Conservation (phyloP, 2,113 vertebrate genomes). For the Leptobrachium ailaonicum region DNA sequence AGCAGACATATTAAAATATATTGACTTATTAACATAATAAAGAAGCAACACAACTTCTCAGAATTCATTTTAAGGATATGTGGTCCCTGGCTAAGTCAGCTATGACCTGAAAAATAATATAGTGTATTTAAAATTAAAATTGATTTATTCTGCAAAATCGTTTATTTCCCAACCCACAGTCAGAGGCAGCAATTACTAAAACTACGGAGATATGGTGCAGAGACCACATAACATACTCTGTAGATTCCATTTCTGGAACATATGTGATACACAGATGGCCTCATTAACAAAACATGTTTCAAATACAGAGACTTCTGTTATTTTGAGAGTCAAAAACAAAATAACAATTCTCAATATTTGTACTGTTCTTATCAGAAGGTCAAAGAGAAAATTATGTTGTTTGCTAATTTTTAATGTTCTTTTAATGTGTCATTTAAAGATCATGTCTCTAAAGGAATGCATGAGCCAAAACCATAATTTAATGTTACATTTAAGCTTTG, state of each 20-base stretch:
- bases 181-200: constrained; percentile 9
- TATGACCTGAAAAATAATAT: constrained; percentile 4
- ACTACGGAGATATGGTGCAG: background rate
- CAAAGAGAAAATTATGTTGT: constrained; percentile 33
- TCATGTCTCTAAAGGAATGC: too few species aligned
- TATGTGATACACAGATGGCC: constrained; percentile 35
- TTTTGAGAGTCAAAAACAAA: constrained; percentile 31
- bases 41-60: background rate
- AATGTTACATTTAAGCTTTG: too few species aligned
- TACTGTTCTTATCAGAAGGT: constrained; percentile 18
- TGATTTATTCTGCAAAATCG: background rate
- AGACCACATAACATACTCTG: background rate
- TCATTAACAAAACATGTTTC: constrained; percentile 36
- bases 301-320: background rate
- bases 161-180: background rate
- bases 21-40: background rate
- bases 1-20: too few species aligned
- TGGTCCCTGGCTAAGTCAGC: background rate
- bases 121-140: background rate
- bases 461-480: too few species aligned
- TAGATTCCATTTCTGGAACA: constrained; percentile 23
- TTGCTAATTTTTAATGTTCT: background rate
- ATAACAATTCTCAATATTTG: constrained; percentile 43
- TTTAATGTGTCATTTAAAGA: background rate
- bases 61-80: background rate